Conservation (phyloP, 2,797 vertebrate species). For the Phylloscopus collybita region DNA sequence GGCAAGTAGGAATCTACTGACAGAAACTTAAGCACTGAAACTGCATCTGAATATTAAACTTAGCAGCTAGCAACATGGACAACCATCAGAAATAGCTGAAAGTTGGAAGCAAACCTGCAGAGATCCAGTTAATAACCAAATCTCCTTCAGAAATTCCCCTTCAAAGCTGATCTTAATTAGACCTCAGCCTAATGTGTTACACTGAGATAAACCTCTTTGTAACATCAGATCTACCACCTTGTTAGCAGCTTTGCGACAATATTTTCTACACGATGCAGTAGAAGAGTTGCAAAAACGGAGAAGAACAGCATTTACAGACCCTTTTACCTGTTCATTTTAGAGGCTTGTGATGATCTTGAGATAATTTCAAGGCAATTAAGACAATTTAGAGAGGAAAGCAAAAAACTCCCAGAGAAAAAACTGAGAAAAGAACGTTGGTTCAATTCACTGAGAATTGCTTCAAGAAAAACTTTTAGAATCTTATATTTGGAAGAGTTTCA, state of each 20-base stretch:
- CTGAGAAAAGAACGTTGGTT: not conserved
- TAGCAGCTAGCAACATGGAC: not conserved
- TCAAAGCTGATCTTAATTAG: not conserved
- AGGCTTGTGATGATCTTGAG: not conserved
- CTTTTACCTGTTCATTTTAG: not conserved
- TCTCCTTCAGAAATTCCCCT: not conserved
- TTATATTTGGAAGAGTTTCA: not conserved
- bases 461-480: not conserved
- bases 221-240: not conserved
- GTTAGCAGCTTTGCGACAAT: not conserved
- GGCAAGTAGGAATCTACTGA: not conserved
- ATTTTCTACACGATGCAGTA: not conserved
- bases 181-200: not conserved
- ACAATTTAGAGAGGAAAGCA: not conserved
- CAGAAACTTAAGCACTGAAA: not conserved
- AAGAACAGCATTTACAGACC: rapidly evolving
- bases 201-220: not conserved
- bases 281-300: not conserved
- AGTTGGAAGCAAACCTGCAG: not conserved
- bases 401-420: not conserved
- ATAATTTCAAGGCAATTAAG: not conserved
- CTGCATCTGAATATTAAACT: not conserved
- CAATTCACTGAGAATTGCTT: not conserved
- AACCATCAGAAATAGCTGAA: not conserved
- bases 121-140: not conserved